Base-by-base conservation (phyloP, 2,888 invertebrate genomes). In the Athripsodes cinereus region DNA sequence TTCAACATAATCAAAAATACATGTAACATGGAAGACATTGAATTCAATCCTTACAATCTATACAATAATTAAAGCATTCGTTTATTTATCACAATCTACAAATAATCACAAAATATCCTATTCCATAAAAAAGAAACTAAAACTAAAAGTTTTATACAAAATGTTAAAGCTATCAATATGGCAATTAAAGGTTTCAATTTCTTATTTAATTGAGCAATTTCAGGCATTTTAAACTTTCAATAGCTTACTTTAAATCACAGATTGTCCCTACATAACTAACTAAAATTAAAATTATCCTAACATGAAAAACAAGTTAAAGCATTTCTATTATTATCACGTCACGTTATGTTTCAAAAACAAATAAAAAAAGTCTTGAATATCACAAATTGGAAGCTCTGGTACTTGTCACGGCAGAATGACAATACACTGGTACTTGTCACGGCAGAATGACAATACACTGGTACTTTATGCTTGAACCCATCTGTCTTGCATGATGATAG, bases 381-480 rank as follows among this genome's bases (percentile, higher is more conserved):
- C 60, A 60, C 60, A 60, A 60, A 51, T 52, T 40, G 57, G 57
- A 60, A 57, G 60, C 57, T 60, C 57, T 16, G 47, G 26, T 35
- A 19, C 19, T 48, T 10, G 5, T 21, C 21, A 21, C 18, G 19
- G 48, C 6, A 48, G 48, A n/a, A 10, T 6, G 48, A 48, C 6
- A 5, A 48, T 11, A 18, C 40, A 40, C 40, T 26, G 26, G 26
- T 16, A 19, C 19, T 48, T 10, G 5, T 21, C 21, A 21, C 18
- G 19, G 48, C 6, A 48, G 48, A n/a, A 10, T 6, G 48, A 48
- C 6, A 5, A 48, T 11, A 18, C 40, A 40, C 5, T 20, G 22
- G 18, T 20, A 18, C 60, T 65, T 78, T 77, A 87, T 66, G 87
- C 87, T 77, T 87, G 87, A 5, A 85, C 87, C 87, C 87, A 87